Percentiles rank a stretch among this genome's conserved stretches.
Conservation (phyloP, 2,797 vertebrate genomes). For the Brotula barbata region DNA sequence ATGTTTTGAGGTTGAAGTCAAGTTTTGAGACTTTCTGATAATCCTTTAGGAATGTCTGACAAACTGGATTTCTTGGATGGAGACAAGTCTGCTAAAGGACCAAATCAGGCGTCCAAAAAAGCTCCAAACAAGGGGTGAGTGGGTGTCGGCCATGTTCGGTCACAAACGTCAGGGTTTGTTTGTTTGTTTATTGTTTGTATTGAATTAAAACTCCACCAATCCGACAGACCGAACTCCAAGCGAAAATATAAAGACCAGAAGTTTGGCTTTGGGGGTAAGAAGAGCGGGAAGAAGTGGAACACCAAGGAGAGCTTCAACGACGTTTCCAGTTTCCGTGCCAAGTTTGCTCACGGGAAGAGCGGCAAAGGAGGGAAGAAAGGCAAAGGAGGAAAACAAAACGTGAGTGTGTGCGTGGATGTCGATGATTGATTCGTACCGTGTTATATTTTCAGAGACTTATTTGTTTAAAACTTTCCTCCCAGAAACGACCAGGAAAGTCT, state of each 20-base stretch:
- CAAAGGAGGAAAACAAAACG: constrained; percentile 82
- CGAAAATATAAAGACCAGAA: constrained; percentile 92
- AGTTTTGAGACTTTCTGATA: constrained; percentile 20
- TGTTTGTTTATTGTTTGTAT: background rate
- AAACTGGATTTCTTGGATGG: constrained; percentile 96
- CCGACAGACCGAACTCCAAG: constrained; percentile 86
- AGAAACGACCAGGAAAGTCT: constrained; percentile 95
- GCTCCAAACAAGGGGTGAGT: constrained; percentile 78
- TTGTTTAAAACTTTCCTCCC: constrained; percentile 57
- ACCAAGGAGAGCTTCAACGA: constrained; percentile 93
- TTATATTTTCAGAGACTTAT: too few relatives aligned
- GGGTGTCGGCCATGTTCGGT: background rate
- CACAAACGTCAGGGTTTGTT: background rate
- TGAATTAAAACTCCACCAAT: background rate
- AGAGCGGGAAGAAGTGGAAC: constrained; percentile 94
- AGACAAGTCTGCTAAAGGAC: constrained; percentile 75
- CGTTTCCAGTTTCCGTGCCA: constrained; percentile 86
- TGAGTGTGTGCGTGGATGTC: constrained; percentile 59
- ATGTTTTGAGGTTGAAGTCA: too few relatives aligned
- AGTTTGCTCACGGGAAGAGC: constrained; percentile 81
- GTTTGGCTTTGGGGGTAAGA: constrained; percentile 97
- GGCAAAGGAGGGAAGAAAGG: constrained; percentile 80
- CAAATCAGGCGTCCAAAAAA: constrained; percentile 58
- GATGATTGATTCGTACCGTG: background rate
- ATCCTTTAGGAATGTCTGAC: constrained; percentile 89